phyloP scores from a whole-genome alignment of 2,113 vertebrate genomes.

The Cyanoramphus novaezelandiae region DNA sequence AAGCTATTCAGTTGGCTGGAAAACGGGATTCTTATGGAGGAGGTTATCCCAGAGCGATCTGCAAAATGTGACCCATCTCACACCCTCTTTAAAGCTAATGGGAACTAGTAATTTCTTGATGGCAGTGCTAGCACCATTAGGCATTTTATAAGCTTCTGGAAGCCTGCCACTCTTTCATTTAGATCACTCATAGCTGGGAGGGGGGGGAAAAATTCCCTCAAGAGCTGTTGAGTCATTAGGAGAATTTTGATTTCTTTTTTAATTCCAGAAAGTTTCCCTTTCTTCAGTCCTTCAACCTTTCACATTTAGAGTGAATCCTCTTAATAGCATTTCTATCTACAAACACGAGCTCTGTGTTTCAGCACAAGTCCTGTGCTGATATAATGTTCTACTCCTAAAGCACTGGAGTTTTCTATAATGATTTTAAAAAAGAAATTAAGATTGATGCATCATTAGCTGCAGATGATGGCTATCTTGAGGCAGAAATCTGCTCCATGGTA shows the following conservation, averaged over 20 bases:
- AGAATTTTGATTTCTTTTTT: neutral
- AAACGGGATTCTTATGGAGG: neutral
- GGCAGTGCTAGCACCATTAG: conserved; percentile 6
- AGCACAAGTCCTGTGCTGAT: neutral
- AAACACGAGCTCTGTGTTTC: neutral
- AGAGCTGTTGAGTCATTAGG: conserved; percentile 21
- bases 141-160: conserved; percentile 43
- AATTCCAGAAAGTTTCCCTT: neutral
- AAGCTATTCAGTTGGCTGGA: neutral
- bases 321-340: neutral
- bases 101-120: conserved; percentile 21
- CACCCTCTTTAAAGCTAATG: neutral
- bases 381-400: neutral
- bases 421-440: neutral
- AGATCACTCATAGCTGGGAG: neutral
- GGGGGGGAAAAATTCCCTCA: neutral
- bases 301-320: neutral
- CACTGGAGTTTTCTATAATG: neutral
- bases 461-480: neutral
- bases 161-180: conserved; percentile 41
- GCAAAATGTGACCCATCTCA: neutral
- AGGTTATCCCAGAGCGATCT: neutral
- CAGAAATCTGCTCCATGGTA: neutral
- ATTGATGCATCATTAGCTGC: neutral
- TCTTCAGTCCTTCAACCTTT: neutral